Evolutionary conservation across 2,113 vertebrate genomes (phyloP).

Genomic region (Galbula dea): DNA sequence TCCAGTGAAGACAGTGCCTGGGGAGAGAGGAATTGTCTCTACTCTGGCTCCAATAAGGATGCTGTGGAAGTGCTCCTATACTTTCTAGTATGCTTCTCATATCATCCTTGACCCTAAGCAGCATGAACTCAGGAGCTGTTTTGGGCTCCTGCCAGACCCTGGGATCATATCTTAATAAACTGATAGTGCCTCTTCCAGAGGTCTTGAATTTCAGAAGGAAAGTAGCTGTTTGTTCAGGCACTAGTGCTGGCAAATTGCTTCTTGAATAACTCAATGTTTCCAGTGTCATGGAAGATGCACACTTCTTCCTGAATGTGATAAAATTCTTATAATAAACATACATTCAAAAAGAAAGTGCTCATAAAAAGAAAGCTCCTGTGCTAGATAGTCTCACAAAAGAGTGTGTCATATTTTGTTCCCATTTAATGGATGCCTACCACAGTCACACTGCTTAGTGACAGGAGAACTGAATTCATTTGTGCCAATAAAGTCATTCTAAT

Average conservation of each 20-base stretch:
- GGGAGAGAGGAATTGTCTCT: neutral
- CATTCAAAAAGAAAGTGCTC: neutral
- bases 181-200: neutral
- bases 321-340: conserved; percentile 3
- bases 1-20: neutral
- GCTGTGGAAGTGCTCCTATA: neutral
- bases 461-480: conserved; percentile 51
- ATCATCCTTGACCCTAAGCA: neutral
- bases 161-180: neutral
- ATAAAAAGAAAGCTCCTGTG: neutral
- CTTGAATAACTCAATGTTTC: neutral
- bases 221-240: neutral
- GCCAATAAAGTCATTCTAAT: conserved; percentile 60
- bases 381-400: neutral
- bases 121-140: accelerated
- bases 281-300: neutral
- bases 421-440: neutral
- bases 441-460: neutral
- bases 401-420: conserved; percentile 11
- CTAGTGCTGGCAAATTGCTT: neutral
- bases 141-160: neutral
- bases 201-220: neutral
- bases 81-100: neutral
- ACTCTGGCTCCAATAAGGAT: accelerated
- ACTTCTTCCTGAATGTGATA: neutral